Conservation (phyloP, 2,888 invertebrate genomes). For the Tholera decimalis region DNA sequence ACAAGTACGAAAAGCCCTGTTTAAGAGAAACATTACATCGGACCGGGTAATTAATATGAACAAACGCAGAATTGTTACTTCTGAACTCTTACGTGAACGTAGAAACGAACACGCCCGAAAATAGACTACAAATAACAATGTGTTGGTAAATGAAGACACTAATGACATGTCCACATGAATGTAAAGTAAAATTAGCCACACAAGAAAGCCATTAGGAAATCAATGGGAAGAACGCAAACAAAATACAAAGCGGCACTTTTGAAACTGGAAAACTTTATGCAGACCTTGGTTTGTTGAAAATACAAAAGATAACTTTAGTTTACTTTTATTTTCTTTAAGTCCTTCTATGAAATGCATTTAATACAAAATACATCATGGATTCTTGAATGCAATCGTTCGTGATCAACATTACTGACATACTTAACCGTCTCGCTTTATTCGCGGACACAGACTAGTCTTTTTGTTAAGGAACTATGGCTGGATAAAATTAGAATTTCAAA, state of each 20-base stretch:
- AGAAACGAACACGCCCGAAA: constrained; percentile 74
- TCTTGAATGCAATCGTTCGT: constrained; percentile 58
- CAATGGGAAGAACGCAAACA: constrained; percentile 59
- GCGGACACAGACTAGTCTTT: constrained; percentile 74
- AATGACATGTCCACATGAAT: constrained; percentile 81
- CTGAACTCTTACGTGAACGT: constrained; percentile 62
- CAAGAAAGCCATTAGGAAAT: constrained; percentile 66
- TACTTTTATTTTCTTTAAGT: constrained; percentile 13
- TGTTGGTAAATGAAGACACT: constrained; percentile 82
- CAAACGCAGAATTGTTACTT: constrained; percentile 55
- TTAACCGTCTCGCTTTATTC: constrained; percentile 81
- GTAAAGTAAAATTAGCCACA: constrained; percentile 77
- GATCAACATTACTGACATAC: constrained; percentile 80
- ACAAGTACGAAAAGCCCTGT: constrained; percentile 29
- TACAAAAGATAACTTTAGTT: constrained; percentile 4
- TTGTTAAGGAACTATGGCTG: constrained; percentile 71
- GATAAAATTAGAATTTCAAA: constrained; percentile 77
- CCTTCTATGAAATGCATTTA: constrained; percentile 24
- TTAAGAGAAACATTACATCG: constrained; percentile 41
- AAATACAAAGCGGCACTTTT: constrained; percentile 32
- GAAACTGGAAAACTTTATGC: constrained; percentile 18
- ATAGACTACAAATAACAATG: constrained; percentile 82
- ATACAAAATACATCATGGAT: constrained; percentile 35
- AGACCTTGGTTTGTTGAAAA: constrained; percentile 15
- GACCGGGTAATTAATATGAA: constrained; percentile 66